These are phyloP conservation scores for Drymodes brunneopygia DNA, from an alignment of 2,113 vertebrate genomes.

Conservation along the genomic window DNA sequence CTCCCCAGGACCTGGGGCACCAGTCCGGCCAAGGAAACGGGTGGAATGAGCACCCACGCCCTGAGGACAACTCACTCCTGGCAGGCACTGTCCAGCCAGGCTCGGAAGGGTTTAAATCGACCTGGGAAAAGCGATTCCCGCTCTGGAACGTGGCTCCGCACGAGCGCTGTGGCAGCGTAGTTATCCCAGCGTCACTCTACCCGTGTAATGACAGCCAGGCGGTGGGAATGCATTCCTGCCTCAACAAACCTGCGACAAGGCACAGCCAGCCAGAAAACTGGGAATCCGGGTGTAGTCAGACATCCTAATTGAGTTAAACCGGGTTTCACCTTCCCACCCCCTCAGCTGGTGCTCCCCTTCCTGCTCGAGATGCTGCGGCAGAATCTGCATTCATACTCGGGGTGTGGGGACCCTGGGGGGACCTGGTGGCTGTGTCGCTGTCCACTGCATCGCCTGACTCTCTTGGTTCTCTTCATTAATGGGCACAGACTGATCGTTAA, in stretches of 20 bases:
- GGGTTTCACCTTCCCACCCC: not conserved
- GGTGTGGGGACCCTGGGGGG: not conserved
- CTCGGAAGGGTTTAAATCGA: not conserved
- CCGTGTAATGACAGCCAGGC: not conserved
- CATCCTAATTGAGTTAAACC: not conserved
- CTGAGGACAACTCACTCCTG: not conserved
- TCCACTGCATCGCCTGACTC: not conserved
- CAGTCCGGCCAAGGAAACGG: rapidly evolving
- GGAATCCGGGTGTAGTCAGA: not conserved
- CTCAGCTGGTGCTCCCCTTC: not conserved
- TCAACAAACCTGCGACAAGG: not conserved
- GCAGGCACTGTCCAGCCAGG: not conserved
- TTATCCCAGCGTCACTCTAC: not conserved
- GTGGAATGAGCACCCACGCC: not conserved
- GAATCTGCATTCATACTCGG: rapidly evolving
- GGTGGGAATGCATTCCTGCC: not conserved
- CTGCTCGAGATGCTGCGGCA: not conserved
- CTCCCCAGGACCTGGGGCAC: not conserved
- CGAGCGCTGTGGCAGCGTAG: rapidly evolving
- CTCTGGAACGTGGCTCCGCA: rapidly evolving
- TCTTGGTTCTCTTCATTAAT: not conserved
- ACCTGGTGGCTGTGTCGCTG: not conserved
- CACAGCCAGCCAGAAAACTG: not conserved
- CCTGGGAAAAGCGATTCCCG: not conserved
- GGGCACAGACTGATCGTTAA: not conserved